phyloP scores from a whole-genome alignment of 2,888 invertebrate genomes.

The Hirtodrosophila confusa region DNA sequence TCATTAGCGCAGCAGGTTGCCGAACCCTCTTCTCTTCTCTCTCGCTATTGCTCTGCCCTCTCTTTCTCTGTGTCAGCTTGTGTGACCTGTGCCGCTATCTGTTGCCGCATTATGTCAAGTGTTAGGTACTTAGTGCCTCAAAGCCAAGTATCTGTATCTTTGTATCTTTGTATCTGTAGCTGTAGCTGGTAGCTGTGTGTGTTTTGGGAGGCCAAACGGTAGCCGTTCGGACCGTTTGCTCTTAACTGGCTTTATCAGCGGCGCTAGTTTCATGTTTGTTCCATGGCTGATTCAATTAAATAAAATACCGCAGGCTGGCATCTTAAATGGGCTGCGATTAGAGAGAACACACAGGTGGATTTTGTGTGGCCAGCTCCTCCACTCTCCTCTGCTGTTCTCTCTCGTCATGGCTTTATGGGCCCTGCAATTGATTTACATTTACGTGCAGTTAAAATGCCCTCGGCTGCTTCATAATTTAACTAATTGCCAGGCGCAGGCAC shows the following conservation, averaged over 20 bases:
- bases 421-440: constrained; percentile 65
- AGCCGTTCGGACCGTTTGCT: constrained; percentile 22
- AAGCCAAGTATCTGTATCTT: constrained; percentile 27
- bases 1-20: constrained; percentile 78
- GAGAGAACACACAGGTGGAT: constrained; percentile 58
- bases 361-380: constrained; percentile 34
- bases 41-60: constrained; percentile 1
- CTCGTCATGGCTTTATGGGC: constrained; percentile 39
- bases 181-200: constrained; percentile 10
- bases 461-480: constrained; percentile 69
- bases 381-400: not conserved
- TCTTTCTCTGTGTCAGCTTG: constrained; percentile 8
- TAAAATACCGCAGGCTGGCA: constrained; percentile 52
- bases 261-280: constrained; percentile 55
- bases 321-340: constrained; percentile 63
- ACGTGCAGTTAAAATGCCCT: constrained; percentile 68
- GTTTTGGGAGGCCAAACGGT: constrained; percentile 34
- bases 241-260: constrained; percentile 54
- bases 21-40: constrained; percentile 12
- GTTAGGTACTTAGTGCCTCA: constrained; percentile 81
- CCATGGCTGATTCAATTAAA: constrained; percentile 72
- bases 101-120: constrained; percentile 75
- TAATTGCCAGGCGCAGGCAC: constrained; percentile 76
- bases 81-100: constrained; percentile 74
- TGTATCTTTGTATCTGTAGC: constrained; percentile 2